Evolutionary conservation across 2,888 invertebrate species (phyloP), one percentile per base, ranked within the genome.

Genomic region (Ctenicera cuprea): DNA sequence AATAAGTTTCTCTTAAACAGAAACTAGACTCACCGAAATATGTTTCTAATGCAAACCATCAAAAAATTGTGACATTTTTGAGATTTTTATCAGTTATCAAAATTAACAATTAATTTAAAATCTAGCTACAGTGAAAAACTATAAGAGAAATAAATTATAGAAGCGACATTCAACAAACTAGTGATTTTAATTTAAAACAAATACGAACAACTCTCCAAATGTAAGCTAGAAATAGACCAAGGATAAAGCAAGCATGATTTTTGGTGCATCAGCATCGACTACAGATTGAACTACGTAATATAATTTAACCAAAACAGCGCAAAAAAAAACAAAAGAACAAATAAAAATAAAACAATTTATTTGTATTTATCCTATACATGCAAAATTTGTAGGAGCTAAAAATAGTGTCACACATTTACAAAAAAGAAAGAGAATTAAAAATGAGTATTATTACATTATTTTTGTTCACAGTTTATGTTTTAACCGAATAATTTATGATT

Each of bases 291-390:
- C 48, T 48, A 5, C 5, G 9, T 18, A 16, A 48, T 18, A 7
- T 7, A 48, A 48, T 16, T 4, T 3, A 20, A 20, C 7, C 14
- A 11, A 14, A 4, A 18, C 4, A 48, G 1, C 9, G 48, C 3
- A 18, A 41, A 41, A 50, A 43, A 69, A 74, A 66, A 62, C 61
- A 68, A 73, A 63, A 66, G 57, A 63, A 65, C 71, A 52, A 71
- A 76, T 62, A 77, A 80, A 82, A 82, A 82, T 82, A 81, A 82
- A 82, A 81, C 79, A 79, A 82, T 80, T 82, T 82, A 82, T 82
- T 82, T 70, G 50, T 61, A 50, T 71, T 78, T 74, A 48, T 59
- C 54, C 76, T 77, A 78, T 81, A 81, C 81, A 82, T 82, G 82
- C 82, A 82, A 74, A 77, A 77, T 73, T 71, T 77, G 77, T 75